Percentiles rank a stretch among this genome's conserved stretches.
These are phyloP conservation scores for Neosilurus mollespiculum DNA, from an alignment of 2,797 vertebrate genomes.

Conservation along the genomic window DNA sequence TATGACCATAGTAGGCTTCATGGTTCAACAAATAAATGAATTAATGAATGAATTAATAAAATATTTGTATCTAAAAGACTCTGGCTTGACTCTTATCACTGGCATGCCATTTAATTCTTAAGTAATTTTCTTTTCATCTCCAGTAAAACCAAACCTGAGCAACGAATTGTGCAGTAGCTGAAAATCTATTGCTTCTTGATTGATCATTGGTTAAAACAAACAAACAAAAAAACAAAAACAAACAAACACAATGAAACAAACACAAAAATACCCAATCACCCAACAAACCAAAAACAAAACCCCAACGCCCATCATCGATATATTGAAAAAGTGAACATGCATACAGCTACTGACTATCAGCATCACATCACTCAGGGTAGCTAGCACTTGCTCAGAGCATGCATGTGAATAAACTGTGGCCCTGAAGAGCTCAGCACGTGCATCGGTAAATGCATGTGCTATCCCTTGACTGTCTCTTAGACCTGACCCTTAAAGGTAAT, in stretches of 20 bases:
- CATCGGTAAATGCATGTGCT: conserved; percentile 46
- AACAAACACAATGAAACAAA: too few relatives aligned
- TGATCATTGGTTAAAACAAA: conserved; percentile 29
- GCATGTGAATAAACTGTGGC: conserved; percentile 28
- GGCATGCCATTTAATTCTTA: background rate
- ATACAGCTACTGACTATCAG: conserved; percentile 39
- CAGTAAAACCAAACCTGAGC: background rate
- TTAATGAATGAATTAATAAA: too few relatives aligned
- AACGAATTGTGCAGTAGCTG: background rate
- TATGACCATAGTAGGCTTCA: too few relatives aligned
- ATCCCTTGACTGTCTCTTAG: conserved; percentile 57
- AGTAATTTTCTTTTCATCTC: background rate
- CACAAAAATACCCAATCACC: too few relatives aligned
- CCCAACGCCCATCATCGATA: background rate
- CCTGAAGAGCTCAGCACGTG: conserved; percentile 33
- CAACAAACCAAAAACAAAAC: too few relatives aligned
- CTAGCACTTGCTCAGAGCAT: conserved; percentile 20
- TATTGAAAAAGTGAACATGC: background rate
- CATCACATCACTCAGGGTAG: conserved; percentile 20
- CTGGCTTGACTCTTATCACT: background rate
- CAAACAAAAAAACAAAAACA: background rate
- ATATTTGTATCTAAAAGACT: background rate
- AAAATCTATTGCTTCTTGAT: conserved; percentile 32
- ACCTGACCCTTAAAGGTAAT: conserved; percentile 69
- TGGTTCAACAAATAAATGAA: too few relatives aligned